phyloP scores from a whole-genome alignment of 2,113 vertebrate species.

The Ciconia maguari region DNA sequence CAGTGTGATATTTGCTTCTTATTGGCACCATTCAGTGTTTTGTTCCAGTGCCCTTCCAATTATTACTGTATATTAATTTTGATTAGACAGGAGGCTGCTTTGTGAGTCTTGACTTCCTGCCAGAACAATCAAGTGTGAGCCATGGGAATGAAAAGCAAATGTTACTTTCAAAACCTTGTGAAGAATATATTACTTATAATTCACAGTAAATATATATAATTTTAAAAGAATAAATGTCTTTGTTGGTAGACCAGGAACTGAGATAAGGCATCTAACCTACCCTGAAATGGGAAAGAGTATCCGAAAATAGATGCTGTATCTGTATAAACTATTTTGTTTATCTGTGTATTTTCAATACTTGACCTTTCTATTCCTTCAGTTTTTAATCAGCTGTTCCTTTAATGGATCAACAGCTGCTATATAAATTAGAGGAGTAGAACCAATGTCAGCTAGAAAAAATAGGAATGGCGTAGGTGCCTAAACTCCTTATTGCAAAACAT shows the following conservation, averaged over 20 bases:
- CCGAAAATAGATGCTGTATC: background rate
- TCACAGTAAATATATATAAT: constrained; percentile 34
- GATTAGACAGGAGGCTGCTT: constrained; percentile 73
- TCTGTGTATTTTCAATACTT: background rate
- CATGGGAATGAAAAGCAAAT: constrained; percentile 72
- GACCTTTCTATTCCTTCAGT: background rate
- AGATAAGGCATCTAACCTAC: background rate
- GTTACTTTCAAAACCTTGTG: constrained; percentile 62
- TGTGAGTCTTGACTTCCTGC: constrained; percentile 73
- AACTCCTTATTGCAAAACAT: background rate
- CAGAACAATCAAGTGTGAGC: constrained; percentile 70
- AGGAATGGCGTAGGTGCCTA: background rate
- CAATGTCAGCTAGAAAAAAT: background rate
- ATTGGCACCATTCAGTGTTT: constrained; percentile 50
- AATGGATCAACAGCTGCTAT: background rate
- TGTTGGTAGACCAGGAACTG: background rate
- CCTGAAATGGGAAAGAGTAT: background rate
- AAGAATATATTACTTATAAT: constrained; percentile 50
- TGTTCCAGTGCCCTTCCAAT: constrained; percentile 63
- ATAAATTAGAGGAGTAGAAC: background rate
- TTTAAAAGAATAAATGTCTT: background rate
- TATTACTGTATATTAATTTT: constrained; percentile 77
- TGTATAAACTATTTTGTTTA: background rate
- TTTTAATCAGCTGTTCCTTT: background rate
- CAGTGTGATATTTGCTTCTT: constrained; percentile 53